These are phyloP conservation scores for Philypnodon macrostomus DNA, from an alignment of 2,797 vertebrate genomes.

Conservation along the genomic window DNA sequence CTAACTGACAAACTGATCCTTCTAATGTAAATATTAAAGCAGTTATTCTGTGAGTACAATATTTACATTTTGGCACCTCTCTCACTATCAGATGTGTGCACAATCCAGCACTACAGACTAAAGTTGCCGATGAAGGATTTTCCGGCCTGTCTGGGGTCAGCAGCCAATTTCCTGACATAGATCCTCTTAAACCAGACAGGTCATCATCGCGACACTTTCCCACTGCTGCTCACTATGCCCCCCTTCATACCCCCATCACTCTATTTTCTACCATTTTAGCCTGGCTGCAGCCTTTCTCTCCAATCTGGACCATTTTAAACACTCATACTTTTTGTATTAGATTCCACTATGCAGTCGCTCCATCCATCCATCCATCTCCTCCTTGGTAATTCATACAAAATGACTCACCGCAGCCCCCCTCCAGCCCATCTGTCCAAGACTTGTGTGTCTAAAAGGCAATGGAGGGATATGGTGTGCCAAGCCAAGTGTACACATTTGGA, in stretches of 20 bases:
- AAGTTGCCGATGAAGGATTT: slow-evolving; percentile 13
- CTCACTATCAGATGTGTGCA: slow-evolving; percentile 1
- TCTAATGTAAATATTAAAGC: too few relatives aligned
- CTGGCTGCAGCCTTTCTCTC: slow-evolving; percentile 4
- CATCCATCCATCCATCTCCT: slow-evolving; percentile 45
- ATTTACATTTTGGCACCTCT: too few relatives aligned
- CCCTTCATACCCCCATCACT: slow-evolving; percentile 41
- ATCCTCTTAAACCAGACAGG: slow-evolving; percentile 46
- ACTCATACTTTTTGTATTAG: slow-evolving; percentile 27
- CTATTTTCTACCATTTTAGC: slow-evolving; percentile 50
- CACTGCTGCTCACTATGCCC: slow-evolving; percentile 24
- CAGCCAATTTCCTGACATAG: slow-evolving; percentile 53
- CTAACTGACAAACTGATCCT: too few relatives aligned
- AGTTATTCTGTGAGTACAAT: too few relatives aligned
- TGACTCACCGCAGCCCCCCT: slow-evolving; percentile 13
- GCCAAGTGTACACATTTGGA: slow-evolving; percentile 69
- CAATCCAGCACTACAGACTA: background rate
- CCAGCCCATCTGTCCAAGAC: slow-evolving; percentile 61
- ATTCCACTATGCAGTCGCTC: too few relatives aligned
- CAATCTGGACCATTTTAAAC: slow-evolving; percentile 7
- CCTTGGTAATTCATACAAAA: slow-evolving; percentile 47
- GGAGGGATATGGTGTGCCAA: slow-evolving; percentile 53
- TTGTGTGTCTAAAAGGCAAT: slow-evolving; percentile 66
- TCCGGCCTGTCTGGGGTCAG: slow-evolving; percentile 37
- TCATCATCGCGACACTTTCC: too few relatives aligned